Evolutionary conservation across 2,797 vertebrate genomes (phyloP), one percentile per base, ranked within the genome.

Genomic region (Sebastes reedi): DNA sequence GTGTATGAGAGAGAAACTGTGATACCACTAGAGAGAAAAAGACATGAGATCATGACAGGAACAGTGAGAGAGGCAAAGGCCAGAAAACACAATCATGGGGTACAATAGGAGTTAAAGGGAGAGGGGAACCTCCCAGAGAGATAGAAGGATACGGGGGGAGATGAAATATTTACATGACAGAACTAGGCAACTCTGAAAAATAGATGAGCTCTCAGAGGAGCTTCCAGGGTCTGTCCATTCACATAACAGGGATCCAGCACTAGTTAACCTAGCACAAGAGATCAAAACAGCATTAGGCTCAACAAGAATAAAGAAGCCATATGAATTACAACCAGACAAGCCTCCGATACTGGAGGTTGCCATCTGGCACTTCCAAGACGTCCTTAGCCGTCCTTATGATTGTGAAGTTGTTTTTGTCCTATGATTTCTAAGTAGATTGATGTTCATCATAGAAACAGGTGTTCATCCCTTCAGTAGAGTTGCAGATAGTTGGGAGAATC

Each of bases 131-230:
- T 22, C 18, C 42, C 46, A 20, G 42, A 71, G 75, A 85, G 79
- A 50, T 50, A 50, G 18, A 4, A 50, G 16, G 34, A 27, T 58
- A 20, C 18, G 14, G 36, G 30, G 46, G 12, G 5, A 59, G 30
- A 83, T 83, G 10, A 81, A 83, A 83, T 83, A 87, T 81, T 78
- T 69, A 86, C 61, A 60, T 46, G 55, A 39, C 67, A 77, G 64
- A 73, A 68, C 46, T 6, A 39, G 60, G 22, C 13, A 68, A 60
- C 52, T 52, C 46, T 81, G 72, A 80, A 82, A 77, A 79, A 72
- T 79, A 67, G 12, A 77, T 54, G 77, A 77, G 46, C 20, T 67
- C 42, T 67, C 61, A 5, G 1, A 46, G 46, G 54, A 76, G 61
- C 50, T 69, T 24, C 67, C 20, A 32, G 50, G 30, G 32, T 72